phyloP scores from a whole-genome alignment of 2,888 invertebrate species.

The Orthosia incerta region DNA sequence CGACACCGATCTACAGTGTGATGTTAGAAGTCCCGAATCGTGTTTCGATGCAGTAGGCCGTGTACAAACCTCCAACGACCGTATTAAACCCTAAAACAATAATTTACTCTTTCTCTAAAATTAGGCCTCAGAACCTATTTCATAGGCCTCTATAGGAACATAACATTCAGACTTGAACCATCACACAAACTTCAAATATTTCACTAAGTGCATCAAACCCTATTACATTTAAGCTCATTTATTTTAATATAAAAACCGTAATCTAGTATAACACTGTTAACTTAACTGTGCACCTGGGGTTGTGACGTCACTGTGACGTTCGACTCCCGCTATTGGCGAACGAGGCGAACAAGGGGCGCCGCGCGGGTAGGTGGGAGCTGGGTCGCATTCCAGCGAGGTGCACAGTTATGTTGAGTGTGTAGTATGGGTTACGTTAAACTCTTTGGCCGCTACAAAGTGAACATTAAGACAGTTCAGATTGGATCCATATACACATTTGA shows the following conservation, averaged over 20 bases:
- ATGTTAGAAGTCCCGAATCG: conserved; percentile 29
- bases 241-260: conserved; percentile 57
- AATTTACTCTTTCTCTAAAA: conserved; percentile 52
- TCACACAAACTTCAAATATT: conserved; percentile 60
- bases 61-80: conserved; percentile 24
- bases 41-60: conserved; percentile 48
- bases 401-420: too few relatives aligned
- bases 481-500: background rate
- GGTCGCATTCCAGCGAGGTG: too few relatives aligned
- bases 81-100: conserved; percentile 55
- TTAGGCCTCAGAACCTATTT: conserved; percentile 59
- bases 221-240: conserved; percentile 67
- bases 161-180: conserved; percentile 63
- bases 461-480: background rate
- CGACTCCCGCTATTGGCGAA: too few relatives aligned
- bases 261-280: conserved; percentile 22
- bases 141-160: conserved; percentile 68
- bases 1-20: conserved; percentile 34
- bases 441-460: conserved; percentile 4
- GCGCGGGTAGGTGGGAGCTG: too few relatives aligned
- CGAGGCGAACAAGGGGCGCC: too few relatives aligned
- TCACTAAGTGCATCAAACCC: conserved; percentile 59
- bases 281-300: too few relatives aligned
- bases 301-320: too few relatives aligned
- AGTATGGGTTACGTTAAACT: conserved; percentile 6